Evolutionary conservation across 2,888 invertebrate species (phyloP).

Genomic region (Cerceris rybyensis): DNA sequence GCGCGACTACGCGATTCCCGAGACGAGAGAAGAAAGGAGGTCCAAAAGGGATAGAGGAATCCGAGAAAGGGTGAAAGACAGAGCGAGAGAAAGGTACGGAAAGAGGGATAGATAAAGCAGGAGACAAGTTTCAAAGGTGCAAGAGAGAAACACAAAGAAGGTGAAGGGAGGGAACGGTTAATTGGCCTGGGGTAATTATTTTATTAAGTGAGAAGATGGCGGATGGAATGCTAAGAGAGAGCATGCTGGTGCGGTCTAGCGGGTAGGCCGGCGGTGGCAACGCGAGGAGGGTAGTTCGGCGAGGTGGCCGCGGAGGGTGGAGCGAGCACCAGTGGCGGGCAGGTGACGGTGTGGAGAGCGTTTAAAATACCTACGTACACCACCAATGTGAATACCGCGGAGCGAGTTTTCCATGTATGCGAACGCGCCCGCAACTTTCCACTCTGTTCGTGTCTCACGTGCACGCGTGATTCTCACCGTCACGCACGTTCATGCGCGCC

Average conservation of each 20-base stretch:
- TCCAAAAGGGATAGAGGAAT: neutral
- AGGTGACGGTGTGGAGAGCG: conserved; percentile 70
- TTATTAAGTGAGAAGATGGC: conserved; percentile 82
- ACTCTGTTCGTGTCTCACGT: conserved; percentile 29
- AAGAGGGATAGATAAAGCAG: neutral
- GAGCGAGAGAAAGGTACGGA: conserved; percentile 1
- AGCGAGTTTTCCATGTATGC: conserved; percentile 49
- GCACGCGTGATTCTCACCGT: conserved; percentile 63
- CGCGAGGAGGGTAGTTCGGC: conserved; percentile 8
- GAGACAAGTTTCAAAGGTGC: conserved; percentile 42
- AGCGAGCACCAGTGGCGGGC: conserved; percentile 52
- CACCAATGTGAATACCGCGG: conserved; percentile 54
- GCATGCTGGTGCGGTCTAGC: conserved; percentile 67
- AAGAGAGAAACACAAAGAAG: neutral
- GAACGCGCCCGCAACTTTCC: conserved; percentile 56
- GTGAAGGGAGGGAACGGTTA: conserved; percentile 65
- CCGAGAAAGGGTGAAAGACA: neutral
- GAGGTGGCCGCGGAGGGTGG: conserved; percentile 23
- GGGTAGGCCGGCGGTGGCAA: conserved; percentile 54
- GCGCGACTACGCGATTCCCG: conserved; percentile 9
- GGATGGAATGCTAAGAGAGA: conserved; percentile 79
- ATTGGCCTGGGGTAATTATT: conserved; percentile 81
- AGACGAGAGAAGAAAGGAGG: conserved; percentile 9
- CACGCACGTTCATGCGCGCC: conserved; percentile 44
- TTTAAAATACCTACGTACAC: conserved; percentile 74